Base-by-base conservation (phyloP, 1,140 invertebrate species). In the Leptestheria dahalacensis region DNA sequence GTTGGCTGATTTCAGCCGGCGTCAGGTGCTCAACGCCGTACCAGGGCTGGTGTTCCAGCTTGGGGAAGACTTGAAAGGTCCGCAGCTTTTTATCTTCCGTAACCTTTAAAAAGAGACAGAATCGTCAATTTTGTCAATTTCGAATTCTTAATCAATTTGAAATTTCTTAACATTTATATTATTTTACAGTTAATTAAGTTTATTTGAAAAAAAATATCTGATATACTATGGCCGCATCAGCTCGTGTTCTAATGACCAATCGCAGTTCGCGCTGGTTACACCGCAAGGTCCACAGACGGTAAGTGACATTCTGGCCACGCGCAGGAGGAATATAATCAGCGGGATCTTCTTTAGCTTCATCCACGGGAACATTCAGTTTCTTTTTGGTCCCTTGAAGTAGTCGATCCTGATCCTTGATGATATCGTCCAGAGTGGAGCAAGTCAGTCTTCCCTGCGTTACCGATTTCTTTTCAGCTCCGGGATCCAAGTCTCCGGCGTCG, bases 1-100 rank as follows among this genome's bases (percentile, higher is more conserved):
- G 24, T 18, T 28, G 26, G 21, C 21, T 29, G n/a, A 29, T 55
- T 28, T 55, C 53, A 1, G 25, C 20, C 0, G 53, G 25, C 12
- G 24, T 18, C 11, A n/a, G 21, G 3, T 33, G 33, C n/a, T 55
- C 53, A 10, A 18, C 24, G 3, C 53, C 53, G 15, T 26, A 55
- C 53, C 53, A 55, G 15, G 53, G 53, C 33, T 55, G 53, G 53
- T 28, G 33, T 55, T 55, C 53, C 12, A 33, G 26, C 12, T 55
- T 55, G 53, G 53, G 53, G 20, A 55, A 15, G 26, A 55, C 33
- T 20, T 29, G 4, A 25, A 55, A 55, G 4, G 53, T 33, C 33
- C 26, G 26, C 15, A 55, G 33, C 33, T 26, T 18, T 10, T 29
- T 20, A 29, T 41, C 15, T 15, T 26, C 9, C 9, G 23, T 29